phyloP scores from a whole-genome alignment of 2,113 vertebrate genomes.

The Aspidoscelis tigris region DNA sequence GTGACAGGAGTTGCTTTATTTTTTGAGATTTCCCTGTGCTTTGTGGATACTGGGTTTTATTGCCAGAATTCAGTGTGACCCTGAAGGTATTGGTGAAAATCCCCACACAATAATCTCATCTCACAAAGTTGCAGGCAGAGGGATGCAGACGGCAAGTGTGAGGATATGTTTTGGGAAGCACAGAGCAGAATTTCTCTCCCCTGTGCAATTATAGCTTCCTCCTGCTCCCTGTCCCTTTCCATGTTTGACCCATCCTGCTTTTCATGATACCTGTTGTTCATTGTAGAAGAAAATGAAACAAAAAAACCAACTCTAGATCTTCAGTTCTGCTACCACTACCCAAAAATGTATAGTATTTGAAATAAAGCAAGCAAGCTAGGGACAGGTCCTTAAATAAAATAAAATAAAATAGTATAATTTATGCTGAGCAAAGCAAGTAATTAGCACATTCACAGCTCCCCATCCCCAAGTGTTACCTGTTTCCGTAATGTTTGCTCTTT shows the following conservation, averaged over 20 bases:
- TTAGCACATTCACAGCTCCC: background rate
- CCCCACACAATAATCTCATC: background rate
- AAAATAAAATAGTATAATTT: slow-evolving; percentile 6
- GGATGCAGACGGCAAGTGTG: too few species aligned
- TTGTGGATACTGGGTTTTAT: background rate
- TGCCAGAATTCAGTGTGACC: background rate
- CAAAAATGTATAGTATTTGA: background rate
- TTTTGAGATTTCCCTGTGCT: background rate
- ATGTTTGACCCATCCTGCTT: background rate
- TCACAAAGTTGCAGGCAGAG: too few species aligned
- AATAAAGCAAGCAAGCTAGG: background rate
- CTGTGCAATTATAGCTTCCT: background rate
- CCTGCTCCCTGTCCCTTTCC: background rate
- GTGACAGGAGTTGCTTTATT: background rate
- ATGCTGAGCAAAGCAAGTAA: background rate
- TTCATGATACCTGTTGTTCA: background rate
- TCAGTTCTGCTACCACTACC: background rate
- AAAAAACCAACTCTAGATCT: background rate
- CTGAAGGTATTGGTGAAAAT: background rate
- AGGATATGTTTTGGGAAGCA: too few species aligned
- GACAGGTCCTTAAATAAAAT: background rate
- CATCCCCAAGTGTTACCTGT: background rate
- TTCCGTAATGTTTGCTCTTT: background rate
- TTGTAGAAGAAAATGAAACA: background rate
- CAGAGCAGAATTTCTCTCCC: background rate